phyloP scores from a whole-genome alignment of 2,888 invertebrate species.

The Coecobrya sp. region DNA sequence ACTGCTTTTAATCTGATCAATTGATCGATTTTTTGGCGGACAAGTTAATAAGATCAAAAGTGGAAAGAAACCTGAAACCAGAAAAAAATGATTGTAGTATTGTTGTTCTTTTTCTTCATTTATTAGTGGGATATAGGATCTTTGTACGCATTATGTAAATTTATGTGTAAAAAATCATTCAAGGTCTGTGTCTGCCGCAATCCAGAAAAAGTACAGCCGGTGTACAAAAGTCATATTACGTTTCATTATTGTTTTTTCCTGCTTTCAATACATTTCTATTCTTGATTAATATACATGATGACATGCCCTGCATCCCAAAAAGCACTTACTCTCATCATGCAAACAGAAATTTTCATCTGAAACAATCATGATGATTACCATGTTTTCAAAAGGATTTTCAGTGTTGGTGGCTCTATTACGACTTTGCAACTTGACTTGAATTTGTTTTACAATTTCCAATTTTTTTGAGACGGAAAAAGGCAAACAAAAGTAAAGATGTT shows the following conservation, averaged over 20 bases:
- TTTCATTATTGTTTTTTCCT: not conserved
- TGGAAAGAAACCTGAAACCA: constrained; percentile 39
- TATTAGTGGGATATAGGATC: not conserved
- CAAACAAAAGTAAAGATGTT: constrained; percentile 27
- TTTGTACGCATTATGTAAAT: constrained; percentile 55
- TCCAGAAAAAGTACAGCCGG: not conserved
- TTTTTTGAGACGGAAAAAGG: constrained; percentile 46
- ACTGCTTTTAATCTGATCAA: constrained; percentile 38
- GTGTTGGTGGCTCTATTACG: constrained; percentile 50
- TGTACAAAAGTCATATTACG: not conserved
- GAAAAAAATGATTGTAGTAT: constrained; percentile 19
- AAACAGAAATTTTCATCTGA: not conserved
- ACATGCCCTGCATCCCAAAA: not conserved
- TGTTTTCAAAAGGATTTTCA: not conserved
- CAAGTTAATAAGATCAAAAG: not conserved
- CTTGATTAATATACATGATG: constrained; percentile 52
- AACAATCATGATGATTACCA: constrained; percentile 1
- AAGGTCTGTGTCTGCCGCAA: constrained; percentile 41
- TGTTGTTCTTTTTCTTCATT: not conserved
- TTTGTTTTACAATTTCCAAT: constrained; percentile 51
- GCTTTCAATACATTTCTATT: constrained; percentile 14
- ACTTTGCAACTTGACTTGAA: constrained; percentile 48
- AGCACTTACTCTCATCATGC: not conserved
- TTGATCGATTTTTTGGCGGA: constrained; percentile 10
- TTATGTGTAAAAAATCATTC: constrained; percentile 56